Evolutionary conservation across 1,140 invertebrate genomes (phyloP).

Genomic region (Nymphalis io): DNA sequence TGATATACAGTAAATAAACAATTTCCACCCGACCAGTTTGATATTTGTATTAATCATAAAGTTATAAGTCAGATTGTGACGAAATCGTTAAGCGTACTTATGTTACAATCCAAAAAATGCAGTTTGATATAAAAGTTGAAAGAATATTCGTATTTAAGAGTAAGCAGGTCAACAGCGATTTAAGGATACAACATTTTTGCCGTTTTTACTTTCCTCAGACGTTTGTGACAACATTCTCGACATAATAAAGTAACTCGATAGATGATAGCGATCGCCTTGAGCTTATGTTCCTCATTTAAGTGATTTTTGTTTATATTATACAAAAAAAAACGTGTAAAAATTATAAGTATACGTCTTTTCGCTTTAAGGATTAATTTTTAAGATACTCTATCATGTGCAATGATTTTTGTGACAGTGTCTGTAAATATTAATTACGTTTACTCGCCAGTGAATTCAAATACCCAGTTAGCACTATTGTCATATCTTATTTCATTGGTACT

Average conservation of each 20-base stretch:
- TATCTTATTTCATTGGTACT: constrained; percentile 19
- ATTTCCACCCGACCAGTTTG: too few species aligned
- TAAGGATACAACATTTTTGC: neutral
- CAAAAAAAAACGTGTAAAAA: constrained; percentile 37
- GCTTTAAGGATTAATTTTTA: constrained; percentile 39
- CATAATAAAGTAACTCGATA: constrained; percentile 19
- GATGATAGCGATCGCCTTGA: constrained; percentile 26
- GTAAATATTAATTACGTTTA: constrained; percentile 43
- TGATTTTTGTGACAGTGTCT: constrained; percentile 29
- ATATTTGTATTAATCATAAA: too few species aligned
- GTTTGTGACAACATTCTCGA: neutral
- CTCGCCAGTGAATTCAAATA: constrained; percentile 33
- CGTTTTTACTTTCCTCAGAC: neutral
- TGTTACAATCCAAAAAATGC: too few species aligned
- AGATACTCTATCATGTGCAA: constrained; percentile 37
- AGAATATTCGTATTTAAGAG: neutral
- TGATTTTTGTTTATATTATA: constrained; percentile 37
- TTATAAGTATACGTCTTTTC: constrained; percentile 33
- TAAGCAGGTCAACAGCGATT: neutral
- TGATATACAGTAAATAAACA: too few species aligned
- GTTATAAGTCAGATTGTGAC: too few species aligned
- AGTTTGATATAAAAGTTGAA: too few species aligned
- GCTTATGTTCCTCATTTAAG: constrained; percentile 47
- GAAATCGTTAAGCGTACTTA: too few species aligned
- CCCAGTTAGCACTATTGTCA: neutral